Base-by-base conservation (phyloP, 2,113 vertebrate species). In the Pyxicephalus adspersus region DNA sequence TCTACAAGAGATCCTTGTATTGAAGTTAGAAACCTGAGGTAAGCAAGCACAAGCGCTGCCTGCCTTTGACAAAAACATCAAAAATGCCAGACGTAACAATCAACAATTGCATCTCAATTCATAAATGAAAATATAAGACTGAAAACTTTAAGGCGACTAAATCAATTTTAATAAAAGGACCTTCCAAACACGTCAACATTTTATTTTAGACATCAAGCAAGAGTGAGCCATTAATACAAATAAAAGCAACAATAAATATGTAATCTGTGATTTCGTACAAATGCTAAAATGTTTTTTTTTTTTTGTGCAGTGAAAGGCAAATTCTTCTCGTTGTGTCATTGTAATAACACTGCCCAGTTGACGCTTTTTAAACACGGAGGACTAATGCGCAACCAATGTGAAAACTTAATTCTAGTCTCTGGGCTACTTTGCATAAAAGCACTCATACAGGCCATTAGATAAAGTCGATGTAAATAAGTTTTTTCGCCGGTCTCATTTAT, bases 351-450 rank as follows among this genome's bases (percentile, higher is more conserved):
- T 81, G 68, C 77, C 85, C 86, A 88, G 85, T 77, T 52, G 31
- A 71, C 86, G 89, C 90, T 91, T 86, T 87, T 80, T 64, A 38
- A 84, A 82, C 77, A 80, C 84, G 83, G 86, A 89, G 88, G 90
- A 89, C 87, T 87, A 91, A 87, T 90, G 90, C 90, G 91, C 91
- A 93, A 83, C 86, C 89, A 90, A 89, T 15, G 83, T 90, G 92
- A 91, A 93, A 92, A 92, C 88, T 86, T 92, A 93, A 93, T 94
- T 93, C 88, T 88, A 89, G 86, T 87, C 87, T 89, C 85, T 83
- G 31, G 34, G 86, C 83, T 86, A 80, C 85, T 92, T 92, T 94
- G 91, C 91, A 93, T 92, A 91, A 92, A 93, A 91, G 89, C 90
- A 89, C 88, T 90, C 91, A 90, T 85, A 91, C 87, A 83, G 91